Conservation (phyloP, 2,113 vertebrate genomes). For the Myotis brandtii region DNA sequence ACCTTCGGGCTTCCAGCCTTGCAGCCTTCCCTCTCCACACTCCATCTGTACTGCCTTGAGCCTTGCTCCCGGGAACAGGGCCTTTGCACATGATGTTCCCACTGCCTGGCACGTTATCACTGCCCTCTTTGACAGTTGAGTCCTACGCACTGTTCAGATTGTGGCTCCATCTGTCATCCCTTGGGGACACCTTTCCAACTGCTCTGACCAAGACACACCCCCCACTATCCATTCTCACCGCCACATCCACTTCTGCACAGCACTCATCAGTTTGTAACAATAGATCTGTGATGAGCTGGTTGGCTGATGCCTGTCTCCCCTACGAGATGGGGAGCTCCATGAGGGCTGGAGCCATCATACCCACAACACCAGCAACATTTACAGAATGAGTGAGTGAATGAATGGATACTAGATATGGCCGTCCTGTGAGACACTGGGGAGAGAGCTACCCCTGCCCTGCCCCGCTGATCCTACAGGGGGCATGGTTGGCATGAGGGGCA, state of each 20-base stretch:
- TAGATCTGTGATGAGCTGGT: background rate
- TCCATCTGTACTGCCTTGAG: background rate
- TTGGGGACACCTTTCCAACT: background rate
- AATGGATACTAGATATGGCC: background rate
- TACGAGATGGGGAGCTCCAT: rapidly evolving
- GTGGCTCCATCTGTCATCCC: background rate
- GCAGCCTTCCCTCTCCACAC: background rate
- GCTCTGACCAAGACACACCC: background rate
- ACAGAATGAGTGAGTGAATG: no score
- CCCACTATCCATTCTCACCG: background rate
- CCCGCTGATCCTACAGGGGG: no score
- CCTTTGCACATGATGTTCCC: background rate
- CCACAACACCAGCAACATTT: background rate
- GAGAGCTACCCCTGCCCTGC: background rate
- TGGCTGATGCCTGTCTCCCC: background rate
- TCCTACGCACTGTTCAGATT: background rate
- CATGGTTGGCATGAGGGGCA: background rate
- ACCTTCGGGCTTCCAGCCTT: background rate
- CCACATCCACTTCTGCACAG: background rate
- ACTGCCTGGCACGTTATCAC: background rate
- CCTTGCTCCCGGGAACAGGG: background rate
- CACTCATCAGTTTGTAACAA: background rate
- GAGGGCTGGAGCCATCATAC: background rate
- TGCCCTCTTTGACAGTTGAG: background rate
- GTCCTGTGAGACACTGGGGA: background rate